A percentile compares a stretch with the other conserved stretches of the same genome.
phyloP scores from a whole-genome alignment of 2,113 vertebrate species.

The Polyodon spathula region DNA sequence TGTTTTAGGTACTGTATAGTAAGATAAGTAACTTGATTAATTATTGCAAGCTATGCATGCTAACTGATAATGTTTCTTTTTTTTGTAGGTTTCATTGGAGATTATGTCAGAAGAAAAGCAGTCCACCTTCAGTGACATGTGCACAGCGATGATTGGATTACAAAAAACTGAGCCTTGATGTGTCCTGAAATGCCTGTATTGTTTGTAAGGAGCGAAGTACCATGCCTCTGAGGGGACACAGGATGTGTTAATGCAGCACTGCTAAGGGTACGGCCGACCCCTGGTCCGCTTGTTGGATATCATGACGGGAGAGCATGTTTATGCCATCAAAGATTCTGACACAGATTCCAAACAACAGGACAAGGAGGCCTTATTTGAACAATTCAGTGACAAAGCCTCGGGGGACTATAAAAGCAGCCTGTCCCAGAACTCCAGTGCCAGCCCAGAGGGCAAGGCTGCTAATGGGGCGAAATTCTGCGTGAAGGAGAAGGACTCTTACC shows the following conservation, averaged over 20 bases:
- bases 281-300: conserved; percentile 41
- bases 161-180: neutral
- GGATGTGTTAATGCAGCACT: conserved; percentile 37
- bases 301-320: conserved; percentile 81
- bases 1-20: no score
- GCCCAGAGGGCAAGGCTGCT: conserved; percentile 42
- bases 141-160: neutral
- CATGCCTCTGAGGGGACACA: conserved; percentile 51
- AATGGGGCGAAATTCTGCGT: conserved; percentile 41
- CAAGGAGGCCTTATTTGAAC: conserved; percentile 58
- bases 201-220: conserved; percentile 26
- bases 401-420: conserved; percentile 25
- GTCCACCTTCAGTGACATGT: conserved; percentile 13
- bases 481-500: conserved; percentile 61
- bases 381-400: conserved; percentile 54
- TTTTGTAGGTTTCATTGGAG: conserved; percentile 33
- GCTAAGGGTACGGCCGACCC: conserved; percentile 53
- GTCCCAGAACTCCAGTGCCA: conserved; percentile 38
- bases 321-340: conserved; percentile 56
- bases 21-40: no score
- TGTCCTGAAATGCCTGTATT: neutral
- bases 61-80: conserved; percentile 8
- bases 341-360: conserved; percentile 57
- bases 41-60: no score
- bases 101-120: conserved; percentile 25